These are phyloP conservation scores for Drosophila rubida DNA, from an alignment of 2,888 invertebrate species.

Conservation along the genomic window DNA sequence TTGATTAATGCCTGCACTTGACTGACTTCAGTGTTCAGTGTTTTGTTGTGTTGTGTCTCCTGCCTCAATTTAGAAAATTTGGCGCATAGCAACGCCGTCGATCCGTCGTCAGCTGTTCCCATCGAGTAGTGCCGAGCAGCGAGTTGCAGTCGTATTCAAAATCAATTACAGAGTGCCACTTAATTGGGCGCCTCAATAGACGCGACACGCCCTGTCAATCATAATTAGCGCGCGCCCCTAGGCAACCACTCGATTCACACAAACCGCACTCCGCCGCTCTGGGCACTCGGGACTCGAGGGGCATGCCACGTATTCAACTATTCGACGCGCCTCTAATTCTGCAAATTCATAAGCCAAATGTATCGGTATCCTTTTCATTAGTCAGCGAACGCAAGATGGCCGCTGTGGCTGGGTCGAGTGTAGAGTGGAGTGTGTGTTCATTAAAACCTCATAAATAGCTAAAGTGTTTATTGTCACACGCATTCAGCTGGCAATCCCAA, in stretches of 20 bases:
- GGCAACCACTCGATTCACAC: constrained; percentile 32
- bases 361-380: constrained; percentile 72
- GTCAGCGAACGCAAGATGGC: constrained; percentile 64
- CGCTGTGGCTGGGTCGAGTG: constrained; percentile 17
- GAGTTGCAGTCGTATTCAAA: constrained; percentile 52
- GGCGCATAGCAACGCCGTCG: constrained; percentile 44
- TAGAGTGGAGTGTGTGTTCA: constrained; percentile 68
- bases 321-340: constrained; percentile 70
- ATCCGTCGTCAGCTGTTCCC: constrained; percentile 9
- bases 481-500: constrained; percentile 64
- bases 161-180: constrained; percentile 74
- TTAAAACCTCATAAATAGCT: constrained; percentile 81
- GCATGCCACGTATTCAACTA: constrained; percentile 10
- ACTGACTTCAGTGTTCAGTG: constrained; percentile 54
- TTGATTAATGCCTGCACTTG: constrained; percentile 76
- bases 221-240: constrained; percentile 81
- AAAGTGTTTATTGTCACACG: constrained; percentile 75
- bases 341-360: constrained; percentile 78
- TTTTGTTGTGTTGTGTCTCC: background rate
- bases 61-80: constrained; percentile 33
- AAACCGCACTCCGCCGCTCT: too few species aligned
- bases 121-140: constrained; percentile 1
- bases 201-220: constrained; percentile 83
- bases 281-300: too few species aligned
- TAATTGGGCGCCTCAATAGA: constrained; percentile 77